Percentiles rank a stretch among this genome's conserved stretches.
phyloP scores from a whole-genome alignment of 2,113 vertebrate genomes.

The Nothocercus nigrocapillus region DNA sequence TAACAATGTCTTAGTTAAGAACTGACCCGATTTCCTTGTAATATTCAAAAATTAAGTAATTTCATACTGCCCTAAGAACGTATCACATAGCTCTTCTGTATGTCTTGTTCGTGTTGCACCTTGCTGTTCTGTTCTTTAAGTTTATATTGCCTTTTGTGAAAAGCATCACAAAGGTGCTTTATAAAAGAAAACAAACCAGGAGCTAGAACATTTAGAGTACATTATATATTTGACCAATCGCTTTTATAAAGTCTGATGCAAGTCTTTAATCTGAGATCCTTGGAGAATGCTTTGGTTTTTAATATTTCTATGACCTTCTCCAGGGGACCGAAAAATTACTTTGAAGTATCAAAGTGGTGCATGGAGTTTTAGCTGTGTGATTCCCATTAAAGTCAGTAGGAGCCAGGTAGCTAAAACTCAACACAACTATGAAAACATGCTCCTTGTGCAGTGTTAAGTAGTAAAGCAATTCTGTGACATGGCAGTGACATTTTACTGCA shows the following conservation, averaged over 20 bases:
- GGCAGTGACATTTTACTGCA: conserved; percentile 69
- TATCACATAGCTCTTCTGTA: background rate
- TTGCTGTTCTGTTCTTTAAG: background rate
- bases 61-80: background rate
- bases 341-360: conserved; percentile 81
- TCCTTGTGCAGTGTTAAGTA: conserved; percentile 77
- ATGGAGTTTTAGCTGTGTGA: conserved; percentile 83
- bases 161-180: conserved; percentile 70
- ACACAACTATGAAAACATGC: conserved; percentile 78
- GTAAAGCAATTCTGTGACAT: conserved; percentile 73
- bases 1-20: conserved; percentile 17
- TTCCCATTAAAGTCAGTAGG: conserved; percentile 83
- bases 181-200: conserved; percentile 76
- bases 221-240: conserved; percentile 81
- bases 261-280: conserved; percentile 80
- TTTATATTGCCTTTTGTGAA: conserved; percentile 51
- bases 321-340: conserved; percentile 81
- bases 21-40: background rate
- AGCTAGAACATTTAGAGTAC: conserved; percentile 73
- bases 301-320: conserved; percentile 84
- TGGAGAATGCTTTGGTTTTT: conserved; percentile 81
- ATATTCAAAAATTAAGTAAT: background rate
- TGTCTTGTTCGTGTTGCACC: background rate
- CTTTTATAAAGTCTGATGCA: conserved; percentile 80
- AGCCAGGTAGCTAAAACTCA: conserved; percentile 80